Percentiles rank a stretch among this genome's conserved stretches.
These are phyloP conservation scores for Sparidentex hasta DNA, from an alignment of 2,797 vertebrate genomes.

Conservation along the genomic window DNA sequence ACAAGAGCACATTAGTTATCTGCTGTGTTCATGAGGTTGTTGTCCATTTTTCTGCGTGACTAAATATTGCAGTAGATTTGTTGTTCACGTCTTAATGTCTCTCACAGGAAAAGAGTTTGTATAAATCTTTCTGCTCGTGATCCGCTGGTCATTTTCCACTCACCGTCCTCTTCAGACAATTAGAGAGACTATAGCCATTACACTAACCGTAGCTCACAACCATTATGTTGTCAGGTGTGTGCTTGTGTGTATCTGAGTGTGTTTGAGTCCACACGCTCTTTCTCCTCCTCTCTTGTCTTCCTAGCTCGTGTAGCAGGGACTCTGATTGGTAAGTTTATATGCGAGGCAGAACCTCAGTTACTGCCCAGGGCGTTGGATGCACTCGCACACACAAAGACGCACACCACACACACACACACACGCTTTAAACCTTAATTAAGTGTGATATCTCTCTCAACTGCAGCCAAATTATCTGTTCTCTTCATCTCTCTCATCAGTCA, in stretches of 20 bases:
- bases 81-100: constrained; percentile 3
- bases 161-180: constrained; percentile 41
- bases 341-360: constrained; percentile 46
- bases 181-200: constrained; percentile 40
- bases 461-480: constrained; percentile 62
- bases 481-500: constrained; percentile 45
- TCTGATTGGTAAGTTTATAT: constrained; percentile 59
- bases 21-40: neutral
- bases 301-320: constrained; percentile 15
- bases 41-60: neutral
- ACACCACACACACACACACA: constrained; percentile 5
- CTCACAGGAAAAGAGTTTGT: constrained; percentile 13
- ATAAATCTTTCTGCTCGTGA: constrained; percentile 4
- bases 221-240: constrained; percentile 45
- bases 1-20: constrained; percentile 12
- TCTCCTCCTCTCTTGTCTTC: constrained; percentile 8
- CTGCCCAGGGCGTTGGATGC: constrained; percentile 42
- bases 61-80: constrained; percentile 9
- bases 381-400: constrained; percentile 16
- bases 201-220: constrained; percentile 37
- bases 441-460: constrained; percentile 64
- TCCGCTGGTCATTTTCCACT: constrained; percentile 21
- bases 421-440: constrained; percentile 59
- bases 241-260: constrained; percentile 12
- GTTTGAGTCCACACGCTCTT: constrained; percentile 9